Evolutionary conservation across 2,888 invertebrate genomes (phyloP), one percentile per base, ranked within the genome.

Genomic region (Trissolcus japonicus): DNA sequence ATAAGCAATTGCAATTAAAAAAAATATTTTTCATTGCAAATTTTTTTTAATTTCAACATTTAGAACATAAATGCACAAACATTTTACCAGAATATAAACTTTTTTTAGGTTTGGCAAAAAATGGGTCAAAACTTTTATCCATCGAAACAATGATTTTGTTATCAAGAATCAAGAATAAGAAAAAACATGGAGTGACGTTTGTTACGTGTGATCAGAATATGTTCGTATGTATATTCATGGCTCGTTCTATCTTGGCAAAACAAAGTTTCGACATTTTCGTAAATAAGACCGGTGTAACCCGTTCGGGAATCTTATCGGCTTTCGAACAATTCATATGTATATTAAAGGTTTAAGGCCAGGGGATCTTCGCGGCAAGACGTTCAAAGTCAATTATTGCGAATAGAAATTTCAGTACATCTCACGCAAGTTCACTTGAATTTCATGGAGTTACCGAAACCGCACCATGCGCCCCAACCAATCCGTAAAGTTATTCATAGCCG

Each of bases 341-440:
- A 78, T 80, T 76, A 76, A 66, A 54, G 78, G 53, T 79, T 79
- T 78, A 76, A 79, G 74, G 75, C 74, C 51, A 68, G 57, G 62
- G 61, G 77, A 74, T 75, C 72, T 62, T 77, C 72, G 71, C 60
- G 77, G 79, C 57, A 73, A 73, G 76, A 72, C 61, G 66, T 61
- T 79, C 76, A 79, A 82, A 82, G 82, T 81, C 81, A 82, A 82
- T 82, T 82, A 82, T 75, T 74, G 65, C 73, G 78, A 80, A 80
- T 83, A 78, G 82, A 80, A 81, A 81, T 83, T 81, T 76, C 78
- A 80, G 79, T 76, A 60, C 61, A 48, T 72, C 68, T 74, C 46
- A 73, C 67, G 75, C 65, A 73, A 72, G 68, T 79, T 81, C 68
- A 77, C 77, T 79, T 75, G 77, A 77, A 77, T 77, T 79, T 77